These are phyloP conservation scores for Caretta caretta DNA, from an alignment of 2,113 vertebrate genomes.

Conservation along the genomic window DNA sequence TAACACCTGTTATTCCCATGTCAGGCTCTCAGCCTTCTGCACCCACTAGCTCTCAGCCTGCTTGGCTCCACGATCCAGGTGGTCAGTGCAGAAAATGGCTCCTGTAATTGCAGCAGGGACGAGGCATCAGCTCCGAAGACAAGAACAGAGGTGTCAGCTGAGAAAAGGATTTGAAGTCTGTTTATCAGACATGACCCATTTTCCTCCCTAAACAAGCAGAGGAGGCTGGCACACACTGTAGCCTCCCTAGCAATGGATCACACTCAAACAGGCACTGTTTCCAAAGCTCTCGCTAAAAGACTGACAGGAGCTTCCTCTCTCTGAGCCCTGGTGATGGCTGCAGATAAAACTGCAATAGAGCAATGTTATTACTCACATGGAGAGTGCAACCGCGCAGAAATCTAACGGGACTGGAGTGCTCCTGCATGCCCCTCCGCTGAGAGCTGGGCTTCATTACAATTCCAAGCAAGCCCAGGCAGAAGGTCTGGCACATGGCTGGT, in stretches of 20 bases:
- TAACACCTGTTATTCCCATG: not conserved
- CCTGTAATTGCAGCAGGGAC: not conserved
- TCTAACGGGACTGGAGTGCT: accelerated
- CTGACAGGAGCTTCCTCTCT: not conserved
- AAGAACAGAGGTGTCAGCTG: not conserved
- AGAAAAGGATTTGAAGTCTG: slow-evolving; percentile 1
- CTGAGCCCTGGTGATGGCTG: not conserved
- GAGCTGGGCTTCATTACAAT: not conserved
- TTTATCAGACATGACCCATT: slow-evolving; percentile 41
- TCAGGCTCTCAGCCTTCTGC: not conserved
- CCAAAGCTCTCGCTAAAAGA: not conserved
- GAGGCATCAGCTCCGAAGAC: not conserved
- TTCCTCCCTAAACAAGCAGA: not conserved
- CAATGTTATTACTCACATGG: too few species aligned
- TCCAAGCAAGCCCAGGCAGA: not conserved
- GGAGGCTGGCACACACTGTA: not conserved
- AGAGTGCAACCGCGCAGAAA: not conserved
- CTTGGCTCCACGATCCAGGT: accelerated
- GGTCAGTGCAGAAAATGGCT: not conserved
- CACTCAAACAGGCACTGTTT: accelerated
- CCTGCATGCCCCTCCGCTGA: not conserved
- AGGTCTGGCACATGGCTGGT: not conserved
- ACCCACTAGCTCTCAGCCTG: not conserved
- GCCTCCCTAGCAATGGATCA: accelerated
- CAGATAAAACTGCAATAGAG: not conserved